Evolutionary conservation across 2,113 vertebrate genomes (phyloP), one percentile per base, ranked within the genome.

Genomic region (pig (Sus scrofa)): DNA sequence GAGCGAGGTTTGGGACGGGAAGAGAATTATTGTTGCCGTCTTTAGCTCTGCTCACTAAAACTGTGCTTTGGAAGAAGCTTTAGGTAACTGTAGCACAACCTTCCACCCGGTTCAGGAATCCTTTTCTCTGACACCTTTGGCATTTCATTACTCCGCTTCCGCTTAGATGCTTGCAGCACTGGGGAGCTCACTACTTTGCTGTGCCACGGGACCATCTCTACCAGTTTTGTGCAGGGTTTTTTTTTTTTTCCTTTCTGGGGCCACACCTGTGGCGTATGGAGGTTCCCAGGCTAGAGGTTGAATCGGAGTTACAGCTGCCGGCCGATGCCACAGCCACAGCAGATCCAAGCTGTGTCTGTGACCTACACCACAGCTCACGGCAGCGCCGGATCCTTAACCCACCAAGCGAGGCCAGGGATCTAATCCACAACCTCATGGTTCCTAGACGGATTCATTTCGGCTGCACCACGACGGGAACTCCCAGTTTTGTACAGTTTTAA

Each of bases 1-100:
- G 79, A 83, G 24, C 62, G 56, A 83, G 71, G 63, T 93, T 75
- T 83, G 70, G 91, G 63, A 94, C 62, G 56, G 27, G n/a, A 94
- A 91, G 58, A 63, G 52, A 70, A 73, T 50, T 71, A 15, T 44
- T 62, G 7, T 56, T 63, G 75, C 34, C 20, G 19, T 86, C n/a
- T 90, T 24, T 9, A 56, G 26, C 58, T 88, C 84, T 78, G 70
- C 26, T 70, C 39, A 86, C 56, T 68, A 70, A 74, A 86, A 75
- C 70, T 91, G 77, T 44, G 68, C 62, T 62, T 71, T 83, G 77
- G 26, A 74, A 95, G 86, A 77, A 73, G 71, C 3, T 24, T 73
- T 88, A 85, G n/a, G 19, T 93, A 84, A 54, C 85, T 88, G 15
- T 34, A 54, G 24, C 50, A 34, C 15, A 30, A 10, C 16, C 26